Conservation (phyloP, 2,888 invertebrate genomes). For the Magallana nippona region DNA sequence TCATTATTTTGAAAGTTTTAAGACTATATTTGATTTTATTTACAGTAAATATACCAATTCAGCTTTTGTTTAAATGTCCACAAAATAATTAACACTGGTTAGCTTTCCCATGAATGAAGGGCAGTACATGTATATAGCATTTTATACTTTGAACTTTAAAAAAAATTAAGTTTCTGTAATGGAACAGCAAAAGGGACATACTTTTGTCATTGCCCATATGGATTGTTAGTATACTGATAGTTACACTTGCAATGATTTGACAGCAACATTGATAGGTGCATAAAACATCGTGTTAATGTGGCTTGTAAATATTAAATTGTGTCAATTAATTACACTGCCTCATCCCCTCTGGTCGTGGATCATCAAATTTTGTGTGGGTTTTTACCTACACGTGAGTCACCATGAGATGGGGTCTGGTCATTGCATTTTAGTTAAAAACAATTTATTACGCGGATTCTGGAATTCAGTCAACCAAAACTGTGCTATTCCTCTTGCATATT, state of each 20-base stretch:
- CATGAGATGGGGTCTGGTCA: not conserved
- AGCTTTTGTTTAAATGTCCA: too few species aligned
- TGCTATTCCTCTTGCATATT: not conserved
- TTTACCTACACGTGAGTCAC: constrained; percentile 1
- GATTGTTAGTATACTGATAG: not conserved
- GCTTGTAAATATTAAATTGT: constrained; percentile 7
- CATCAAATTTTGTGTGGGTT: constrained; percentile 16
- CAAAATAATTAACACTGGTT: too few species aligned
- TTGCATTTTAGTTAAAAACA: not conserved
- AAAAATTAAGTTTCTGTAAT: not conserved
- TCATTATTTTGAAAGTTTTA: too few species aligned
- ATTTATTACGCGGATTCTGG: constrained; percentile 9
- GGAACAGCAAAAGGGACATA: too few species aligned
- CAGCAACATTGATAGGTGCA: not conserved
- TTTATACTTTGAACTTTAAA: not conserved
- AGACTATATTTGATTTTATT: too few species aligned
- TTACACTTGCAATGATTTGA: not conserved
- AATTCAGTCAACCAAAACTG: constrained; percentile 6
- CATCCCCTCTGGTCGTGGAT: constrained; percentile 15
- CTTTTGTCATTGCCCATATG: too few species aligned
- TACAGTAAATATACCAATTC: too few species aligned
- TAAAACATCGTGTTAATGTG: not conserved
- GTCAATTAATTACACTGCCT: not conserved
- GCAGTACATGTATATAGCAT: not conserved
- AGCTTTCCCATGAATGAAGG: too few species aligned